Conservation (phyloP, 2,113 vertebrate genomes). For the Myotis brandtii region DNA sequence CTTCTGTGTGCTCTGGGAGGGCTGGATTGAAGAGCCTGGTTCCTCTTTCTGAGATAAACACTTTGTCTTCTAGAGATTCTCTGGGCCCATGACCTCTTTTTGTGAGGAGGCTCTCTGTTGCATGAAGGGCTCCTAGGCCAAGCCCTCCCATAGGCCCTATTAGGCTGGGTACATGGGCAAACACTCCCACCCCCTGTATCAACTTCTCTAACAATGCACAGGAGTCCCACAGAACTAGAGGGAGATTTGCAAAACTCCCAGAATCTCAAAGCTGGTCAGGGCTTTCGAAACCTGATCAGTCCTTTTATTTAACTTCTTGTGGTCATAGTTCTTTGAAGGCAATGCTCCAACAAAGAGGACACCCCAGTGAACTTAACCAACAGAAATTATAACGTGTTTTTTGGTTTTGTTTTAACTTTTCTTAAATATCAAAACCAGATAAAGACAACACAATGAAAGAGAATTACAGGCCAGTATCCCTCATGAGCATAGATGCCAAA, state of each 20-base stretch:
- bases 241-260: neutral
- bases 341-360: neutral
- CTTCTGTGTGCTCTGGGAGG: neutral
- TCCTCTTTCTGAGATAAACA: constrained; percentile 47
- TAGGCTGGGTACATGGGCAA: neutral
- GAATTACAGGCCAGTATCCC: no score
- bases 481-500: no score
- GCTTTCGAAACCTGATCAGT: neutral
- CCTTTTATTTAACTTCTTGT: neutral
- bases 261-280: neutral
- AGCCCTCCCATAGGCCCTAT: neutral
- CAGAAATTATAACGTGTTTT: neutral
- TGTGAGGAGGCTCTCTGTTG: neutral
- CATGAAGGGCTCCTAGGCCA: neutral
- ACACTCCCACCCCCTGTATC: neutral
- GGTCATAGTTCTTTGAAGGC: neutral
- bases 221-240: neutral
- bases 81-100: neutral
- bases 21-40: neutral
- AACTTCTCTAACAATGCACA: neutral
- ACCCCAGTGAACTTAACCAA: neutral
- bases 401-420: neutral
- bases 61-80: neutral
- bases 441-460: no score
- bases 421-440: neutral